Evolutionary conservation across 2,797 vertebrate species (phyloP).

Genomic region (Danionella dracula): DNA sequence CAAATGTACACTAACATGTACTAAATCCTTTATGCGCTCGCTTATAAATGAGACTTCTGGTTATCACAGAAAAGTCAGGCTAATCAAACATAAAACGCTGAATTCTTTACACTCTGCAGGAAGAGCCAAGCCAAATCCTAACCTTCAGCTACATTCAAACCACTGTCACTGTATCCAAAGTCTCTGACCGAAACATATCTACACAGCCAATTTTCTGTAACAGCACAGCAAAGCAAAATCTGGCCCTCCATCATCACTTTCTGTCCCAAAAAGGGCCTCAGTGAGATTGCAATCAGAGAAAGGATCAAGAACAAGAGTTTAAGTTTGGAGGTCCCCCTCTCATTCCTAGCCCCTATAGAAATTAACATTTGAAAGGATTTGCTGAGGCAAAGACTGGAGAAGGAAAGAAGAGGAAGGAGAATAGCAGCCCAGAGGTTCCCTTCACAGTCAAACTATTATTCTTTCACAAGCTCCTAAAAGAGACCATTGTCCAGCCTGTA

Average conservation of each 20-base stretch:
- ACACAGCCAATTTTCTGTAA: not conserved
- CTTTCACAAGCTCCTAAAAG: constrained; percentile 37
- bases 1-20: no score
- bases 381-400: constrained; percentile 6
- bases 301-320: constrained; percentile 12
- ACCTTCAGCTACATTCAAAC: no score
- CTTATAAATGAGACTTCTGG: no score
- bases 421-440: constrained; percentile 24
- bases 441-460: constrained; percentile 38
- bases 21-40: no score
- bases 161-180: not conserved
- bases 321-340: not conserved
- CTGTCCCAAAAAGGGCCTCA: not conserved
- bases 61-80: no score
- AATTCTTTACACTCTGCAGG: not conserved
- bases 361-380: constrained; percentile 46
- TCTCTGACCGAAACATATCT: constrained; percentile 6
- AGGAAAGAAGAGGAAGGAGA: not conserved
- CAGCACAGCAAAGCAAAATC: not conserved
- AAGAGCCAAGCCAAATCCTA: not conserved
- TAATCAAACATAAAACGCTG: constrained; percentile 1
- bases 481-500: constrained; percentile 34
- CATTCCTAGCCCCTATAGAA: constrained; percentile 5
- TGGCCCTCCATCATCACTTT: not conserved
- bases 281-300: constrained; percentile 10